Conservation (phyloP, 2,113 vertebrate species). For the Crotalus horridus region DNA sequence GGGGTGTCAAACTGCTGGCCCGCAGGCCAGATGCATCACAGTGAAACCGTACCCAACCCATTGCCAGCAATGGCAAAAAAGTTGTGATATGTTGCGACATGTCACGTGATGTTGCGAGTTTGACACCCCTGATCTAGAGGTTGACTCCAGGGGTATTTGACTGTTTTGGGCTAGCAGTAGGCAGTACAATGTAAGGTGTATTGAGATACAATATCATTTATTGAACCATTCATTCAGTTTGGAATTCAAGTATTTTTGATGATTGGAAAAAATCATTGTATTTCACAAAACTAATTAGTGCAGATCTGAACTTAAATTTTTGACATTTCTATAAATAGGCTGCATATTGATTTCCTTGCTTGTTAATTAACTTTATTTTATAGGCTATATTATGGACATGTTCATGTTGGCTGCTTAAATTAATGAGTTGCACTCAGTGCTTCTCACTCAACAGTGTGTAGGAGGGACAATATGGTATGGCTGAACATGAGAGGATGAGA, state of each 20-base stretch:
- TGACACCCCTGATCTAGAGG: neutral
- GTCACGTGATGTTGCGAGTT: too few species aligned
- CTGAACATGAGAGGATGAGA: constrained; percentile 28
- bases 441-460: neutral
- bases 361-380: constrained; percentile 18
- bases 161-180: neutral
- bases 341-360: constrained; percentile 32
- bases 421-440: constrained; percentile 28
- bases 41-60: too few species aligned
- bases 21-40: too few species aligned
- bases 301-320: constrained; percentile 29
- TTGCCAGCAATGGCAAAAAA: too few species aligned
- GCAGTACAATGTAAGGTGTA: neutral
- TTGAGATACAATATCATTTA: neutral
- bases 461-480: constrained; percentile 31
- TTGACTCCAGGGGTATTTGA: neutral
- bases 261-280: neutral
- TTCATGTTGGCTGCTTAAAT: constrained; percentile 22
- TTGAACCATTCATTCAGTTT: neutral
- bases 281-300: constrained; percentile 52
- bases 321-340: constrained; percentile 50
- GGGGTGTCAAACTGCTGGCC: too few species aligned
- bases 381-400: constrained; percentile 24
- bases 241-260: neutral
- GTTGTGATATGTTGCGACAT: too few species aligned